phyloP scores from a whole-genome alignment of 2,113 vertebrate genomes.

The Gulo gulo region DNA sequence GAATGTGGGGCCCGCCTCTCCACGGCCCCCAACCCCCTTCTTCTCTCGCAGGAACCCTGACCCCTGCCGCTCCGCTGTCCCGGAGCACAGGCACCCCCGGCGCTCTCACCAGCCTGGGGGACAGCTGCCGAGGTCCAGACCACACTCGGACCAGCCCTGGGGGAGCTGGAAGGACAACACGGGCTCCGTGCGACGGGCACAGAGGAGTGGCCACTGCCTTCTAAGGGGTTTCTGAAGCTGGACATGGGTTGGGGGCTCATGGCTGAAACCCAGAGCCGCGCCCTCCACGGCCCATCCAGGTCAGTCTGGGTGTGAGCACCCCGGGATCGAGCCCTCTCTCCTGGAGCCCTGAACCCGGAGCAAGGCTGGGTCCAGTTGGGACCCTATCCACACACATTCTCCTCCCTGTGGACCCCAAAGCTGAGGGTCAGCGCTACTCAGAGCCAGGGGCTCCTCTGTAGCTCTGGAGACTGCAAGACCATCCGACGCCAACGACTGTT shows the following conservation, averaged over 20 bases:
- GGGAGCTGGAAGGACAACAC: not conserved
- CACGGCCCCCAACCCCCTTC: rapidly evolving
- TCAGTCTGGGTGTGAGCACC: not conserved
- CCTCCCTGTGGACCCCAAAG: rapidly evolving
- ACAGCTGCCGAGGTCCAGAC: no score
- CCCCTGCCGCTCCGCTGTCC: not conserved
- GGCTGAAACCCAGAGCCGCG: no score
- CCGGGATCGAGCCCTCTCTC: not conserved
- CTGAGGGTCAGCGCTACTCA: not conserved
- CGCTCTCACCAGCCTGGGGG: rapidly evolving
- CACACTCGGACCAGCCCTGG: not conserved
- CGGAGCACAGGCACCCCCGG: no score
- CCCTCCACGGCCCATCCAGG: not conserved
- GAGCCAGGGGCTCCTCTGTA: not conserved
- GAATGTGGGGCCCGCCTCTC: not conserved
- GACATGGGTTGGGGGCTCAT: not conserved
- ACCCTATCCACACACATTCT: rapidly evolving
- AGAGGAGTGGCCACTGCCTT: not conserved
- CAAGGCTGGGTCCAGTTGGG: not conserved
- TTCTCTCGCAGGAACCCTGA: not conserved
- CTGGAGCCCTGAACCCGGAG: not conserved
- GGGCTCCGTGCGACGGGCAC: rapidly evolving
- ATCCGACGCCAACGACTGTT: not conserved
- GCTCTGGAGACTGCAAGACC: not conserved
- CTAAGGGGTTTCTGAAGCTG: not conserved